Evolutionary conservation across 2,797 vertebrate species (phyloP), one percentile per base, ranked within the genome.

Genomic region (Anguilla megastoma): DNA sequence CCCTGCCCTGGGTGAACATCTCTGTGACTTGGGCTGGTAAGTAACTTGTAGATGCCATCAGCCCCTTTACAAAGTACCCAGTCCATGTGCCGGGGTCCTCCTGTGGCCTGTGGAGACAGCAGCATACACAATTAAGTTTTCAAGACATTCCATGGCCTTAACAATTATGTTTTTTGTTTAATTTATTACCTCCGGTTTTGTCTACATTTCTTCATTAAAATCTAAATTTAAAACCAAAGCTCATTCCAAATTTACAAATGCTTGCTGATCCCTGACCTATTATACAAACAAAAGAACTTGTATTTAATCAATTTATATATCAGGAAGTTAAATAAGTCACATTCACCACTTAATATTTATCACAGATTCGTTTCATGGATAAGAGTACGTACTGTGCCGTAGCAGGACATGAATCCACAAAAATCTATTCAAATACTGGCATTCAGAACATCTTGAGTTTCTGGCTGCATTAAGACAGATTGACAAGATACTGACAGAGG

Each of bases 1-100:
- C 98, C 88, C 98, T 95, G 87, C 98, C 98, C 95, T 99, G 98
- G 94, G 96, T 98, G 96, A 99, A 99, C 98, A 99, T 98, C 87
- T 98, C 98, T 0, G 98, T 98, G 56, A 99, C 98, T 93, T 98
- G 98, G 66, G 97, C 95, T 24, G 98, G 98, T 93, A 99, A 93
- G 94, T 98, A 99, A 94, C 97, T 99, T 60, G 97, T 98, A n/a
- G 98, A 99, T 3, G 97, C 97, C 93, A 98, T 97, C 91, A 99
- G 96, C 91, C 99, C 97, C 93, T 98, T 98, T 56, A 98, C 98
- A 56, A 99, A 95, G 87, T 99, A 99, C 24, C 97, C 95, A 0
- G 98, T 97, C 98, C 98, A 99, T 56, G 97, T 98, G n/a, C 96
- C 97, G 88, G 95, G 96, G 88, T 98, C 97, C 86, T 98, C 98